A percentile compares a stretch with the other conserved stretches of the same genome.
Conservation (phyloP, 2,113 vertebrate genomes). For the Pristiophorus japonicus region DNA sequence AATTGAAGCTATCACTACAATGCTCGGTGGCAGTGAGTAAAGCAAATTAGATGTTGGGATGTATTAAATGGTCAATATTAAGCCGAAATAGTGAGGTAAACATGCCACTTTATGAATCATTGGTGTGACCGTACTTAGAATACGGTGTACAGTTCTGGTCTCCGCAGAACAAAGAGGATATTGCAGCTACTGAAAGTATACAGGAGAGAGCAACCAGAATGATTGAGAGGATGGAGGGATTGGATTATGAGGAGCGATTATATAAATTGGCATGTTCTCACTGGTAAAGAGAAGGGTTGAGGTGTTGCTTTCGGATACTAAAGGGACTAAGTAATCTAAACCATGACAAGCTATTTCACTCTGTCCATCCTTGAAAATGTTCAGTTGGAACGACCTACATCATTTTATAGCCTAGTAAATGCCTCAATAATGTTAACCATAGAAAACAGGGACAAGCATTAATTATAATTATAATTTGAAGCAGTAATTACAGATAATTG, state of each 20-base stretch:
- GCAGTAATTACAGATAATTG: not conserved
- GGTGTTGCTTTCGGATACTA: not conserved
- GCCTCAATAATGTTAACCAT: not conserved
- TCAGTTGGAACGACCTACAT: not conserved
- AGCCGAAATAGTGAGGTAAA: not conserved
- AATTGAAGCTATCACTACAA: not conserved
- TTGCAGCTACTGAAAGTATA: not conserved
- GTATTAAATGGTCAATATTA: not conserved
- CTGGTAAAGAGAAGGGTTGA: not conserved
- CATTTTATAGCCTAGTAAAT: not conserved
- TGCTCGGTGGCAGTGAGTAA: not conserved
- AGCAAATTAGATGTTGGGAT: not conserved
- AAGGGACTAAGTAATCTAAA: not conserved
- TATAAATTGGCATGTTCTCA: not conserved
- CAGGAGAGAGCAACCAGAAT: not conserved
- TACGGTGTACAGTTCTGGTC: too few relatives aligned
- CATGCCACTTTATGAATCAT: not conserved
- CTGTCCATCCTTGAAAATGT: not conserved
- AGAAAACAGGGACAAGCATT: not conserved
- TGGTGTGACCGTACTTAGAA: not conserved
- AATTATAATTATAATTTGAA: not conserved
- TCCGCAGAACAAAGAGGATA: not conserved
- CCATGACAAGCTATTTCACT: not conserved
- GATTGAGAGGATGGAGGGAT: not conserved
- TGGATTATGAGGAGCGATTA: not conserved